A percentile compares a stretch with the other conserved stretches of the same genome.
Evolutionary conservation across 2,797 vertebrate genomes (phyloP).

Genomic region (Acridotheres tristis): DNA sequence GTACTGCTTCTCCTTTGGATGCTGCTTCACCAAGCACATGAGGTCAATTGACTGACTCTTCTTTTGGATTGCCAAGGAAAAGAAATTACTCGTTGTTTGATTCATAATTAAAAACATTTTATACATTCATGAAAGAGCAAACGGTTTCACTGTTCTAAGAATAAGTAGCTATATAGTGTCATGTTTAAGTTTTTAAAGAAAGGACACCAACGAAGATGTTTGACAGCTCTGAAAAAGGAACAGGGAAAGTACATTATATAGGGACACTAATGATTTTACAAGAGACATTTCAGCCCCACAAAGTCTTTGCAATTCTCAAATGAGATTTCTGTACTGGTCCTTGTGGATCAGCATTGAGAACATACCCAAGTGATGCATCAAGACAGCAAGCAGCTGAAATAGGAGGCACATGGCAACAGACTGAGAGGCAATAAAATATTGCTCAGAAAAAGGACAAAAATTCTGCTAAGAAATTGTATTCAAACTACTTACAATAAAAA

Average conservation of each 20-base stretch:
- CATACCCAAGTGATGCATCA: neutral
- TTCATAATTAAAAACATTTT: slow-evolving; percentile 38
- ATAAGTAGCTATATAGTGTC: neutral
- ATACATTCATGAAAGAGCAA: slow-evolving; percentile 28
- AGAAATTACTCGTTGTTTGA: neutral
- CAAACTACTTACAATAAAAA: neutral
- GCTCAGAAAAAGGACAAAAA: neutral
- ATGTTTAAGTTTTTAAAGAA: neutral
- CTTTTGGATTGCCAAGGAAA: neutral
- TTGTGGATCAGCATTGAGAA: neutral
- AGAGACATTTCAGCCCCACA: neutral
- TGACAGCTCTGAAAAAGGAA: neutral
- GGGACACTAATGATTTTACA: neutral
- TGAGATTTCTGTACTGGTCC: neutral
- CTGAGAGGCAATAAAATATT: neutral
- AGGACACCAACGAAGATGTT: neutral
- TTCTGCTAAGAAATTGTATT: neutral
- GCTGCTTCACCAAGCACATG: neutral
- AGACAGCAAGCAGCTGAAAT: neutral
- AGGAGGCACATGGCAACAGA: neutral
- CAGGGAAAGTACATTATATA: neutral
- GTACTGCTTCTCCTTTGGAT: neutral
- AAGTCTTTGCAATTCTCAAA: neutral
- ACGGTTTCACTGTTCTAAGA: neutral
- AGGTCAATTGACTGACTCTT: neutral